A percentile compares a stretch with the other conserved stretches of the same genome.
These are phyloP conservation scores for Macropodus opercularis DNA, from an alignment of 2,797 vertebrate genomes.

Conservation along the genomic window DNA sequence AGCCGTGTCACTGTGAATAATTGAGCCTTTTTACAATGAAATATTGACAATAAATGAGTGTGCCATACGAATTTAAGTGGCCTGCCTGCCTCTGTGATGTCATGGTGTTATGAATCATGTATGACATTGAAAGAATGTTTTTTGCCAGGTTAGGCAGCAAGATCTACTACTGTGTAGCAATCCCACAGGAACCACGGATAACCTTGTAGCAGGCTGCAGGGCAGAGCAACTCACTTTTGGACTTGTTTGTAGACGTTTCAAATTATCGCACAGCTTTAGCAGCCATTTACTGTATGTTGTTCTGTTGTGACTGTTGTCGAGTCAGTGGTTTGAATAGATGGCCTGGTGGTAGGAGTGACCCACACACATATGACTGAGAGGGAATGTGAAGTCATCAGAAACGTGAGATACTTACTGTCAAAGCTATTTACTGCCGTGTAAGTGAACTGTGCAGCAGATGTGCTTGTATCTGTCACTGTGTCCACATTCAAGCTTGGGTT, in stretches of 20 bases:
- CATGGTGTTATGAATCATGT: conserved; percentile 66
- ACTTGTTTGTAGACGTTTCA: not conserved
- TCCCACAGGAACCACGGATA: conserved; percentile 31
- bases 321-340: conserved; percentile 11
- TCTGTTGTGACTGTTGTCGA: not conserved
- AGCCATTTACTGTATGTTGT: not conserved
- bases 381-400: conserved; percentile 53
- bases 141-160: conserved; percentile 43
- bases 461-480: conserved; percentile 19
- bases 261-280: not conserved
- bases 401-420: conserved; percentile 54
- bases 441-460: conserved; percentile 33
- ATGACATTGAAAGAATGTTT: conserved; percentile 50
- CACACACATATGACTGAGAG: conserved; percentile 12
- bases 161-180: conserved; percentile 16
- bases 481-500: conserved; percentile 26
- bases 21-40: conserved; percentile 68
- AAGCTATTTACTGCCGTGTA: conserved; percentile 29
- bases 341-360: conserved; percentile 3
- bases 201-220: conserved; percentile 3
- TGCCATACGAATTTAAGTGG: conserved; percentile 60
- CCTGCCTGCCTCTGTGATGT: conserved; percentile 50
- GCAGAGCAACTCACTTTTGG: conserved; percentile 1
- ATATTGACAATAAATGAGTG: conserved; percentile 68
- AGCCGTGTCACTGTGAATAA: conserved; percentile 66